Base-by-base conservation (phyloP, 2,888 invertebrate genomes). In the Therioaphis trifolii region DNA sequence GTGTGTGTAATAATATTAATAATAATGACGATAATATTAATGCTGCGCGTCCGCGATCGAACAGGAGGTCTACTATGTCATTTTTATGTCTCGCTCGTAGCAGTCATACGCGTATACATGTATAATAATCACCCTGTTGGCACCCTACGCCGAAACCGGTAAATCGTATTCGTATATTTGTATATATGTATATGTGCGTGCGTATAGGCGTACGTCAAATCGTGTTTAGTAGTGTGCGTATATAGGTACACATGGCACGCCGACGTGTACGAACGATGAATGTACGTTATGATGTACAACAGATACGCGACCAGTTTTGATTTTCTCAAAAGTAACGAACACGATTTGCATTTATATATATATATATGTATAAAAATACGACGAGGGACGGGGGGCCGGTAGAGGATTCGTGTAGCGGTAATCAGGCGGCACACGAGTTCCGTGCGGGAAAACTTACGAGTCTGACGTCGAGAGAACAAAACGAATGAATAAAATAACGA, bases 141-240 rank as follows among this genome's bases (percentile, higher is more conserved):
- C 49, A 66, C 63, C 63, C 63, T 63, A 49, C 29, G 29, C 49
- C 29, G 63, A 77, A 49, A 49, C 63, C 77, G 63, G 63, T 66
- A 77, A 77, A 11, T n/a, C 18, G 21, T 21, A 35, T 35, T 35
- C 35, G 9, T 35, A 14, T 24, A 24, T 24, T 24, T 24, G 24
- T 5, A 14, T 14, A 5, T 29, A 63, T 0, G 63, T 29, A 63
- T 29, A 29, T 14, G 15, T 49, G 15, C 4, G 11, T n/a, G n/a
- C n/a, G n/a, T n/a, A n/a, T 35, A 35, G 40, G 11, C 11, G 21
- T 18, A 21, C 12, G 40, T n/a, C 18, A 11, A 21, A 5, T 40
- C 12, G 40, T 68, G 7, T 35, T 3, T 35, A 35, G 35, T n/a
- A n/a, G n/a, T n/a, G n/a, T n/a, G n/a, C n/a, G n/a, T n/a, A n/a